A percentile compares a stretch with the other conserved stretches of the same genome.
Conservation (phyloP, 1,140 invertebrate genomes). For the Drosophila arizonae region DNA sequence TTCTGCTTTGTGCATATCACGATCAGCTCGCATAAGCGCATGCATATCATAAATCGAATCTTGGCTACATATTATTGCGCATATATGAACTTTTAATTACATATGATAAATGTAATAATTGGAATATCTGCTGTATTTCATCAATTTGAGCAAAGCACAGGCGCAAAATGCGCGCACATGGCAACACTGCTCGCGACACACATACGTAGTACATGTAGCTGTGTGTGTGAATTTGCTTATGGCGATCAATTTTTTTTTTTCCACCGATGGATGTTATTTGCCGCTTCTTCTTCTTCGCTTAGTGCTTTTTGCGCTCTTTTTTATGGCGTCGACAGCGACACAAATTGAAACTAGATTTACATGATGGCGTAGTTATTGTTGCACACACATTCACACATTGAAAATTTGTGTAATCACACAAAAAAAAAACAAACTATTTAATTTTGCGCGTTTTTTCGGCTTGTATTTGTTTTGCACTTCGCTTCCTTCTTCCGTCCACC, state of each 20-base stretch:
- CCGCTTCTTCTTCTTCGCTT: slow-evolving; percentile 43
- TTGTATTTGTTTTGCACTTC: slow-evolving; percentile 8
- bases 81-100: slow-evolving; percentile 11
- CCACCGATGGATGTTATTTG: slow-evolving; percentile 49
- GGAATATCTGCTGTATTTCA: slow-evolving; percentile 38
- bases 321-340: slow-evolving; percentile 56
- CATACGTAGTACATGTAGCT: slow-evolving; percentile 26
- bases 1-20: slow-evolving; percentile 30
- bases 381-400: slow-evolving; percentile 27
- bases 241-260: slow-evolving; percentile 75
- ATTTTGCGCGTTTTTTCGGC: slow-evolving; percentile 64
- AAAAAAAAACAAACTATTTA: slow-evolving; percentile 9
- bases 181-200: slow-evolving; percentile 67
- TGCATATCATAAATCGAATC: slow-evolving; percentile 20
- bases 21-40: slow-evolving; percentile 35
- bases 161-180: slow-evolving; percentile 76
- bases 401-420: slow-evolving; percentile 54
- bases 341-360: slow-evolving; percentile 77
- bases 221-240: slow-evolving; percentile 74
- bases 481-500: slow-evolving; percentile 4
- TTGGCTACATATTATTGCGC: slow-evolving; percentile 3
- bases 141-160: slow-evolving; percentile 54
- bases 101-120: slow-evolving; percentile 39
- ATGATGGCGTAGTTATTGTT: slow-evolving; percentile 68
- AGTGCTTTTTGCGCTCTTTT: slow-evolving; percentile 47